phyloP scores from a whole-genome alignment of 2,113 vertebrate species.

The Rhinolophus sinicus region DNA sequence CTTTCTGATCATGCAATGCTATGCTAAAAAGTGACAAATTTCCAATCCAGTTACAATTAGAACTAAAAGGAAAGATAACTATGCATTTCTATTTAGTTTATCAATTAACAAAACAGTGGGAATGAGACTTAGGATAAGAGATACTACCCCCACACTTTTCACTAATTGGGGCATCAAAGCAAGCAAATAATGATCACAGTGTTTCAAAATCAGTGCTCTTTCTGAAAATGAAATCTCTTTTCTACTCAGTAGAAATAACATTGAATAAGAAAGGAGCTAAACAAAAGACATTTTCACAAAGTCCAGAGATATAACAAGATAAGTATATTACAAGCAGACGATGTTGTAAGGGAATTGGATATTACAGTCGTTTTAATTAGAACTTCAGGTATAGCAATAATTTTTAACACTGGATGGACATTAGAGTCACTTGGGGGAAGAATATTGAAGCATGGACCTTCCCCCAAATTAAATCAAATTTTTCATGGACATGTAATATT shows the following conservation, averaged over 20 bases:
- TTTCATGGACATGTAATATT: neutral
- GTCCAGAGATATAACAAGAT: neutral
- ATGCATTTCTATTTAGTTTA: neutral
- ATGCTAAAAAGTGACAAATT: neutral
- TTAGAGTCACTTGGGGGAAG: neutral
- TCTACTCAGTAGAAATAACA: neutral
- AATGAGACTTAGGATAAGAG: neutral
- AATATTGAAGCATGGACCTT: neutral
- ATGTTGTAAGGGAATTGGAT: rapidly evolving
- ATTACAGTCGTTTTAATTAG: neutral
- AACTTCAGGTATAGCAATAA: neutral
- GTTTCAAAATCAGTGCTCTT: neutral
- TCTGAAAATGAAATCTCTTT: neutral
- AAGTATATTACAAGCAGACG: neutral
- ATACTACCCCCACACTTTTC: neutral
- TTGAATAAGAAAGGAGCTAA: neutral
- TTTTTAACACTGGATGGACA: neutral
- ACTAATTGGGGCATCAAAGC: neutral
- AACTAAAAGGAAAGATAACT: neutral
- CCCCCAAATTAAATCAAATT: neutral
- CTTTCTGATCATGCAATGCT: neutral
- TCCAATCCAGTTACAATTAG: neutral
- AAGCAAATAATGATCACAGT: neutral
- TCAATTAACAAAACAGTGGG: neutral
- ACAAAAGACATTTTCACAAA: neutral